Conservation (phyloP, 2,888 invertebrate species). For the Anthophora plumipes region DNA sequence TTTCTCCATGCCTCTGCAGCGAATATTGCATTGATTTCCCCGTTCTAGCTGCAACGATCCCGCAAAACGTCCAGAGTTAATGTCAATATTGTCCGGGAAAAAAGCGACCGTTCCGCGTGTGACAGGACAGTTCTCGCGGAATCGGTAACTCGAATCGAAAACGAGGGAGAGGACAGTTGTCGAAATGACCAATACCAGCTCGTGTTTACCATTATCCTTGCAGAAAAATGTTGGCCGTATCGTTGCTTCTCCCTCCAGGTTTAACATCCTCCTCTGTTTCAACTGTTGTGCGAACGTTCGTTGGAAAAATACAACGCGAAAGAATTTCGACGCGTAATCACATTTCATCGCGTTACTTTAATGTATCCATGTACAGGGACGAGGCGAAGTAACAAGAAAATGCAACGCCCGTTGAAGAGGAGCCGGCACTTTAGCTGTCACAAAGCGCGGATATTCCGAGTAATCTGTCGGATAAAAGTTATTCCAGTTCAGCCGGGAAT, state of each 20-base stretch:
- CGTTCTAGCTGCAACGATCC: background rate
- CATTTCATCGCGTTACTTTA: background rate
- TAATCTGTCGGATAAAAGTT: slow-evolving; percentile 27
- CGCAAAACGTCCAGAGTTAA: background rate
- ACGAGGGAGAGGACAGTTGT: background rate
- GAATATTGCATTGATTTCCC: background rate
- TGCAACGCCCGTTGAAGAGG: background rate
- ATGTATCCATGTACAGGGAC: background rate
- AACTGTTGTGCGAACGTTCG: no score
- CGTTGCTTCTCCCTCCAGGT: no score
- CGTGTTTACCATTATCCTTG: background rate
- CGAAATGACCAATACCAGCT: slow-evolving; percentile 5
- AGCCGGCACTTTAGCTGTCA: background rate
- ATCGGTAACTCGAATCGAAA: background rate
- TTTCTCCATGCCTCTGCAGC: no score
- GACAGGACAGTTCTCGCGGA: background rate
- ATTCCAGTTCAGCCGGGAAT: background rate
- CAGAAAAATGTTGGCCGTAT: slow-evolving; percentile 4
- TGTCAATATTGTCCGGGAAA: slow-evolving; percentile 1
- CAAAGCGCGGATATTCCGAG: background rate
- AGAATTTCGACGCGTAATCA: slow-evolving; percentile 7
- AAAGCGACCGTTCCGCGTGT: background rate
- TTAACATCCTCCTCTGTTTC: background rate
- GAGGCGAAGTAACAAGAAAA: background rate
- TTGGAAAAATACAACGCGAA: no score